Conservation (phyloP, 1,140 invertebrate species). For the Thrips palmi region DNA sequence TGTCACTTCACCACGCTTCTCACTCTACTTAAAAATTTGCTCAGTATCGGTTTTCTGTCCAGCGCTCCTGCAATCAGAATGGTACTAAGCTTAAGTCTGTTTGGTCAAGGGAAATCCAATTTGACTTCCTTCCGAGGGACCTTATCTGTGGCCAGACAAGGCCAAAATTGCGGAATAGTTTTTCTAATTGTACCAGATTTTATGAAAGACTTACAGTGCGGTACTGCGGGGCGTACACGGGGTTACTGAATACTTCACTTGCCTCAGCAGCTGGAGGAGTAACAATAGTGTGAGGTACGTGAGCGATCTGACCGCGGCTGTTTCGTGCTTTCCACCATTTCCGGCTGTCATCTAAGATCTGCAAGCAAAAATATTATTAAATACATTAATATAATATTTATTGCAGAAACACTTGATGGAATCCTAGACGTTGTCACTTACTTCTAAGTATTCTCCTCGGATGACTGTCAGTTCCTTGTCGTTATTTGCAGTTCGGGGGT, state of each 20-base stretch:
- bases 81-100: no score
- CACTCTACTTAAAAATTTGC: no score
- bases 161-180: no score
- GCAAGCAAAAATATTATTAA: slow-evolving; percentile 13
- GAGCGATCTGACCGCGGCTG: slow-evolving; percentile 65
- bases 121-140: no score
- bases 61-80: no score
- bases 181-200: no score
- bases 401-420: slow-evolving; percentile 2
- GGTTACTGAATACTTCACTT: slow-evolving; percentile 52
- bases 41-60: no score
- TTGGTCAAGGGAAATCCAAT: no score
- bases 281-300: slow-evolving; percentile 96
- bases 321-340: slow-evolving; percentile 99
- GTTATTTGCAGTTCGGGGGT: slow-evolving; percentile 92
- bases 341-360: slow-evolving; percentile 83
- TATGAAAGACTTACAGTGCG: no score
- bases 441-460: slow-evolving; percentile 88
- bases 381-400: slow-evolving; percentile 1
- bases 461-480: slow-evolving; percentile 93
- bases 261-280: slow-evolving; percentile 30
- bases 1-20: no score
- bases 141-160: no score
- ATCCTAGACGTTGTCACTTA: slow-evolving; percentile 27
- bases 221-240: slow-evolving; percentile 38